A percentile compares a stretch with the other conserved stretches of the same genome.
phyloP scores from a whole-genome alignment of 2,113 vertebrate species.

The Poeciliopsis turrubarensis region DNA sequence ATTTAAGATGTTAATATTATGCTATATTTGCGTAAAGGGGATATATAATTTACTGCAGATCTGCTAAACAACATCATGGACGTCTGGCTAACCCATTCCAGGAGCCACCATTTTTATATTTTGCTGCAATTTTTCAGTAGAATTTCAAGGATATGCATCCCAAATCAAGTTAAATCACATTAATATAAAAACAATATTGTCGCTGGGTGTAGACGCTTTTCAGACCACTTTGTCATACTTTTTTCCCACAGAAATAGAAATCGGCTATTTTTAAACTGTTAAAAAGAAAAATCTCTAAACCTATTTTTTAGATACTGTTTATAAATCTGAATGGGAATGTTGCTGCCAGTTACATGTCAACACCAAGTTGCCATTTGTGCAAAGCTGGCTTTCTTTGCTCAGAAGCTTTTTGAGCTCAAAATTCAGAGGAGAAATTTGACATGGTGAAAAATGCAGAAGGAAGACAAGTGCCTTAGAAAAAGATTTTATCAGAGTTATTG shows the following conservation, averaged over 20 bases:
- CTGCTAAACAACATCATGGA: too few relatives aligned
- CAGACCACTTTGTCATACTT: not conserved
- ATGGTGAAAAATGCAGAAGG: not conserved
- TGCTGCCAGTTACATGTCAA: not conserved
- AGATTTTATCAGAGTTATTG: not conserved
- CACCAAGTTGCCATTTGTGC: not conserved
- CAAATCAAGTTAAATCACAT: not conserved
- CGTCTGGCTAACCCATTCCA: too few relatives aligned
- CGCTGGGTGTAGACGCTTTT: not conserved
- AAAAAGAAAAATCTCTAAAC: not conserved
- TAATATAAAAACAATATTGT: not conserved
- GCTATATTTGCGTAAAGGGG: too few relatives aligned
- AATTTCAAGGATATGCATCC: not conserved
- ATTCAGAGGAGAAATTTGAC: constrained; percentile 2
- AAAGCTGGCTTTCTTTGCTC: not conserved
- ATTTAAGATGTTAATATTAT: too few relatives aligned
- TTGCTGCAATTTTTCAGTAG: too few relatives aligned
- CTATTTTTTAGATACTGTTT: not conserved
- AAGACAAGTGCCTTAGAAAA: constrained; percentile 7
- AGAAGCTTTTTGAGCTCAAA: not conserved
- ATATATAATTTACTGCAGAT: too few relatives aligned
- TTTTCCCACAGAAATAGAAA: not conserved
- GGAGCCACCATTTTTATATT: too few relatives aligned
- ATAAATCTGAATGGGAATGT: not conserved
- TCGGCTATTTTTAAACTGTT: not conserved